Evolutionary conservation across 2,888 invertebrate species (phyloP).

Genomic region (Macrophya alboannulata): DNA sequence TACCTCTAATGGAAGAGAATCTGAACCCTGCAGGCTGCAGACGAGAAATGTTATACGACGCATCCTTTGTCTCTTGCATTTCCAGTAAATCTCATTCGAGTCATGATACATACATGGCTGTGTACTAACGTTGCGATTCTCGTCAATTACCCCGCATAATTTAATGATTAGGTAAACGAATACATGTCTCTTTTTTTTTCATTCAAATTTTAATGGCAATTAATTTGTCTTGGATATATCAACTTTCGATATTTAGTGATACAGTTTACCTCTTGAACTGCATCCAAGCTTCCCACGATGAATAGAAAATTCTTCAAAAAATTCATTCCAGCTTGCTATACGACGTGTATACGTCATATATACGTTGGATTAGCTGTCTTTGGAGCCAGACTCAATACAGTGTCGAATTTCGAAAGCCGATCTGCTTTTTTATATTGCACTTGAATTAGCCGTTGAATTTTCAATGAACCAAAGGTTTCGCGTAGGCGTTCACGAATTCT

Average conservation of each 20-base stretch:
- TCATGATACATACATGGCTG: neutral
- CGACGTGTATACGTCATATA: too few species aligned
- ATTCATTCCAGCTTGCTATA: neutral
- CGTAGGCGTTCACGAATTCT: slow-evolving; percentile 43
- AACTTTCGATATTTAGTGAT: neutral
- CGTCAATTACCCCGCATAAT: neutral
- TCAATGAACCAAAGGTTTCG: slow-evolving; percentile 6
- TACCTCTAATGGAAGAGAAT: neutral
- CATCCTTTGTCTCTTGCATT: neutral
- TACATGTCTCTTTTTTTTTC: neutral
- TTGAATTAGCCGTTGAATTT: slow-evolving; percentile 17
- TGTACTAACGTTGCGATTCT: neutral
- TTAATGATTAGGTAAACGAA: neutral
- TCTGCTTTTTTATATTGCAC: neutral
- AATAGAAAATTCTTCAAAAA: neutral
- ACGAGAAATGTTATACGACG: slow-evolving; percentile 7
- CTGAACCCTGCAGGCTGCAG: neutral
- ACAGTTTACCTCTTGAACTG: too few species aligned
- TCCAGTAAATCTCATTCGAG: neutral
- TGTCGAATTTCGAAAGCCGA: neutral
- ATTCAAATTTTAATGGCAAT: neutral
- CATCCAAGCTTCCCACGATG: neutral
- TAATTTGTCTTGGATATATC: neutral
- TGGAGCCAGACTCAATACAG: neutral
- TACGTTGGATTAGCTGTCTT: neutral